Evolutionary conservation across 2,797 vertebrate genomes (phyloP).

Genomic region (Channa striata): DNA sequence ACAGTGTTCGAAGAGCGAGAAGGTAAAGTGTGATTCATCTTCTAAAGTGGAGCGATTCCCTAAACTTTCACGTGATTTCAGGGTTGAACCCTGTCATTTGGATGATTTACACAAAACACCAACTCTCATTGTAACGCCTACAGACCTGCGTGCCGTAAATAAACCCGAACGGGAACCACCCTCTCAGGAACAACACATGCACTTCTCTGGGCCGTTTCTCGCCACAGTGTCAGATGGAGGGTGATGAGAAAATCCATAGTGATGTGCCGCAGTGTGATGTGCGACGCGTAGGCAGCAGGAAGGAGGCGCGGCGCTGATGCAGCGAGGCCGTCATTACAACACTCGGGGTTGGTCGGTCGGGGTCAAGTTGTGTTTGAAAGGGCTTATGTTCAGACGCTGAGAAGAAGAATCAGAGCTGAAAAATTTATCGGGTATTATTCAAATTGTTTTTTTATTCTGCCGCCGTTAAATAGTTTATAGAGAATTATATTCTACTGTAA

Average conservation of each 20-base stretch:
- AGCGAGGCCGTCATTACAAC: no score
- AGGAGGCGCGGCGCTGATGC: no score
- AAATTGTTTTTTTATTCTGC: no score
- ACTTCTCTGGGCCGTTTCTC: background rate
- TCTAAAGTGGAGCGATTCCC: slow-evolving; percentile 5
- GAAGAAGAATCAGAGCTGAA: no score
- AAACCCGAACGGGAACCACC: slow-evolving; percentile 1
- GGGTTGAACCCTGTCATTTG: slow-evolving; percentile 20
- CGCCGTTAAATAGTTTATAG: no score
- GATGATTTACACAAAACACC: slow-evolving; percentile 29
- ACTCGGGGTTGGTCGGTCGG: no score
- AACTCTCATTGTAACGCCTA: background rate
- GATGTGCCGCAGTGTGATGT: background rate
- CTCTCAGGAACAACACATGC: background rate
- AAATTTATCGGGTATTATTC: no score
- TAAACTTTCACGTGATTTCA: background rate
- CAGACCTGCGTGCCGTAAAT: slow-evolving; percentile 6
- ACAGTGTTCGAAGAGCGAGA: background rate
- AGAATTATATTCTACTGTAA: no score
- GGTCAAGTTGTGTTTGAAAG: no score
- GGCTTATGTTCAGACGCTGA: no score
- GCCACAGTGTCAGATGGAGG: slow-evolving; percentile 7
- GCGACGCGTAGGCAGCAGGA: background rate
- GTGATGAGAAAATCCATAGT: background rate
- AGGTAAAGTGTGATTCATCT: background rate